phyloP scores from a whole-genome alignment of 2,797 vertebrate species.

The Tragelaphus eurycerus region DNA sequence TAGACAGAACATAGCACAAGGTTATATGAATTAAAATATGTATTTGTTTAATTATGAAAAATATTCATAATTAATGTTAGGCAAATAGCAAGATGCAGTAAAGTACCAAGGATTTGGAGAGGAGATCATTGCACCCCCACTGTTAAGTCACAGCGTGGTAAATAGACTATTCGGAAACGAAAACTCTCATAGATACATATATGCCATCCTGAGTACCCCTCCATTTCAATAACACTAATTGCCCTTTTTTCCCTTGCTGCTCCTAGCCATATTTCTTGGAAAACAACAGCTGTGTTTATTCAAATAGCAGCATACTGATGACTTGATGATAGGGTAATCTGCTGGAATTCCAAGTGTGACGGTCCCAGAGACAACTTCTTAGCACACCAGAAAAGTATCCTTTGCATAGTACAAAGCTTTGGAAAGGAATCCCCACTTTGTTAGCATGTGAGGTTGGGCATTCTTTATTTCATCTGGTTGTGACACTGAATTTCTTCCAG shows the following conservation, averaged over 20 bases:
- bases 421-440: conserved; percentile 67
- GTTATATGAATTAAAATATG: conserved; percentile 59
- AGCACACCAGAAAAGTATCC: conserved; percentile 72
- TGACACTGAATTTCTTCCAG: conserved; percentile 67
- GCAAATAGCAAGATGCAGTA: conserved; percentile 55
- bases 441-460: conserved; percentile 29
- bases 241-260: conserved; percentile 81
- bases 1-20: conserved; percentile 12
- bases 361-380: conserved; percentile 79
- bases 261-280: conserved; percentile 85
- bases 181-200: conserved; percentile 62
- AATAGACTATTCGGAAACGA: conserved; percentile 73
- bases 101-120: conserved; percentile 51
- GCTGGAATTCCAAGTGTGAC: conserved; percentile 81
- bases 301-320: conserved; percentile 81
- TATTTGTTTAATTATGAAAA: conserved; percentile 70
- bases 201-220: conserved; percentile 76
- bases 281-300: conserved; percentile 89
- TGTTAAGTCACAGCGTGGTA: conserved; percentile 64
- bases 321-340: conserved; percentile 86
- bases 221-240: conserved; percentile 80
- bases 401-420: conserved; percentile 72
- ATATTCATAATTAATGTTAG: conserved; percentile 70
- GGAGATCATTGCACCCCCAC: conserved; percentile 53
- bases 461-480: conserved; percentile 52